These are phyloP conservation scores for Diabrotica balteata DNA, from an alignment of 2,888 invertebrate species.

Conservation along the genomic window DNA sequence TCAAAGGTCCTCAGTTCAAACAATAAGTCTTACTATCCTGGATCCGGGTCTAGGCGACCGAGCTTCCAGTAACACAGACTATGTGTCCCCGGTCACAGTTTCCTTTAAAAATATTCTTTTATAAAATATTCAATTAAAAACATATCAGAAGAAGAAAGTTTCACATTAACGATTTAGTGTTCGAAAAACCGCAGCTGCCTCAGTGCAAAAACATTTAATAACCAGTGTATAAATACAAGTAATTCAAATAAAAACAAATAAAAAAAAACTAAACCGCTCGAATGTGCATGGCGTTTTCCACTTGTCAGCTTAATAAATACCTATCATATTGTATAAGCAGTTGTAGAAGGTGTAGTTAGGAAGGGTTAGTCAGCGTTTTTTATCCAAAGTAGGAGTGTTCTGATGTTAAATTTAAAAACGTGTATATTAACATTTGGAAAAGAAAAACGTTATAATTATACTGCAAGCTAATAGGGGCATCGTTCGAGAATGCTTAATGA, in stretches of 20 bases:
- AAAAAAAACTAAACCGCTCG: slow-evolving; percentile 15
- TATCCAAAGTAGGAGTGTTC: slow-evolving; percentile 22
- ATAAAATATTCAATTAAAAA: too few species aligned
- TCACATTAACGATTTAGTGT: too few species aligned
- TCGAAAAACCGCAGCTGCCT: slow-evolving; percentile 9
- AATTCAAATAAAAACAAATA: slow-evolving; percentile 25
- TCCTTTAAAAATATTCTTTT: too few species aligned
- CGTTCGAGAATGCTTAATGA: too few species aligned
- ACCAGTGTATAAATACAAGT: slow-evolving; percentile 24
- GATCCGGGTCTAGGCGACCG: too few species aligned
- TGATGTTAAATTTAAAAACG: slow-evolving; percentile 29
- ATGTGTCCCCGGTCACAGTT: too few species aligned
- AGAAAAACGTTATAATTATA: slow-evolving; percentile 6
- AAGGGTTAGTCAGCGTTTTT: slow-evolving; percentile 35
- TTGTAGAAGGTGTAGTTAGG: slow-evolving; percentile 30
- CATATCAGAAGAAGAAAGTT: too few species aligned
- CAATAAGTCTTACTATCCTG: too few species aligned
- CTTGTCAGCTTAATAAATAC: slow-evolving; percentile 36
- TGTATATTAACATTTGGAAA: slow-evolving; percentile 35
- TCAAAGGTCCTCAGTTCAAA: too few species aligned
- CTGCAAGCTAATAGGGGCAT: too few species aligned
- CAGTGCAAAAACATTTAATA: slow-evolving; percentile 23
- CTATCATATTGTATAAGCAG: slow-evolving; percentile 34
- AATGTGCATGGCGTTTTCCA: slow-evolving; percentile 26
- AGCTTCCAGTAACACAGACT: too few species aligned